A percentile compares a stretch with the other conserved stretches of the same genome.
Evolutionary conservation across 2,797 vertebrate genomes (phyloP).

Genomic region (Sylvia borin): DNA sequence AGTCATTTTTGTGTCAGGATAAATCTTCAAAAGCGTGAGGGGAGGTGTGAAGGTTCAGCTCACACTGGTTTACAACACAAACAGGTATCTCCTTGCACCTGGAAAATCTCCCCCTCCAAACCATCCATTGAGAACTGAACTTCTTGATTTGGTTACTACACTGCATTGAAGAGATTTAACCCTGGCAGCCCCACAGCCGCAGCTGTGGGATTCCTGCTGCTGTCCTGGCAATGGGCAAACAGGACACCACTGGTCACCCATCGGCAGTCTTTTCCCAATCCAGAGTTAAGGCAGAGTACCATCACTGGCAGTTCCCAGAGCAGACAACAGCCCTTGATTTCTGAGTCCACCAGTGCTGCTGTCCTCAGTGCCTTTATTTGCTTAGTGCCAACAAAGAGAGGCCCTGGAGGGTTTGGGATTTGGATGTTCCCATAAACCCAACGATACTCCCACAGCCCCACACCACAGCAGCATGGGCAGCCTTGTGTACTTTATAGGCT

Average conservation of each 20-base stretch:
- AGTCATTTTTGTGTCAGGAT: not conserved
- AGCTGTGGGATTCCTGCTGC: not conserved
- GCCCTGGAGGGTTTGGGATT: not conserved
- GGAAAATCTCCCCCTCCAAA: not conserved
- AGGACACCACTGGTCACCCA: not conserved
- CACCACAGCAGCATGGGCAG: not conserved
- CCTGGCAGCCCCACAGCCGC: not conserved
- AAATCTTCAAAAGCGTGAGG: not conserved
- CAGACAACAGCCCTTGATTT: not conserved
- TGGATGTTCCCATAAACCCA: not conserved
- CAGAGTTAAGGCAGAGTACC: slow-evolving; percentile 5
- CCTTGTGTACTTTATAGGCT: not conserved
- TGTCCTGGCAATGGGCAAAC: not conserved
- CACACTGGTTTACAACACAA: not conserved
- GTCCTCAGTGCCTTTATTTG: not conserved
- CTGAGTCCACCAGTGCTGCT: not conserved
- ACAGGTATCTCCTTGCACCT: not conserved
- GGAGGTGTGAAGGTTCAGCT: not conserved
- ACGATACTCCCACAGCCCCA: not conserved
- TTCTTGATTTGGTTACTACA: accelerated
- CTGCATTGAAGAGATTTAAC: not conserved
- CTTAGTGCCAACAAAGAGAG: not conserved
- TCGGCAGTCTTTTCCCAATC: not conserved
- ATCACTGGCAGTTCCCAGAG: not conserved
- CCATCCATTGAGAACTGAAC: accelerated